Evolutionary conservation across 2,797 vertebrate genomes (phyloP), one percentile per base, ranked within the genome.

Genomic region (Podarcis lilfordi): DNA sequence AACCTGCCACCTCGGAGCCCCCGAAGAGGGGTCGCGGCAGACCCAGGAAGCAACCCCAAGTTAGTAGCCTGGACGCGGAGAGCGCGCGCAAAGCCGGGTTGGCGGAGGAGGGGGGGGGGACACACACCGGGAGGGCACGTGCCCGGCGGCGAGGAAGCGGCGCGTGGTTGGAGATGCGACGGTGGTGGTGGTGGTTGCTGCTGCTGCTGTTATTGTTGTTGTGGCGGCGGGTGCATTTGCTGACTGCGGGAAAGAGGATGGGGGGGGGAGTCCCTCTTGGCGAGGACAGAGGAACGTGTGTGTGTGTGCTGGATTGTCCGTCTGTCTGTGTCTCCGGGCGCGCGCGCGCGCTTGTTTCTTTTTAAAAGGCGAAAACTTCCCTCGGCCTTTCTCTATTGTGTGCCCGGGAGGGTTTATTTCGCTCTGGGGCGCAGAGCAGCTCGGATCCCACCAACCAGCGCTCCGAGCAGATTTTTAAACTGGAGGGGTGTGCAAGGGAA

Each of bases 11-110:
- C 94, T 95, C 98, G 92, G 97, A 98, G 96, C 97, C 98, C 74
- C 98, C 97, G 96, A 98, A 98, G 97, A 96, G 98, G 96, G 98
- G 98, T 96, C 98, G 98, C 94, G 98, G 98, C 93, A 98, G 98
- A 98, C 98, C 98, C 94, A 98, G 98, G 97, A 99, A 98, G 95
- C 98, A 98, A 92, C 98, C 96, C 83, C 98, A 98, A 98, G 98
- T 99, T 97, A 98, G 98, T 95, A 27, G 27, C 37, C 29, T 76
- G 90, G 13, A 6, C n/a, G 9, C 68, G 25, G 66, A 7, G 8
- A 27, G 27, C 61, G 21, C 78, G 78, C 32, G 37, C 13, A 8
- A 21, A n/a, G 50, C 50, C 50, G 50, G 50, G 13, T 15, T 55
- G 50, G 50, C 50, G 50, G 50, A 13, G 50, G 50, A 2, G 45